Conservation (phyloP, 2,888 invertebrate species). For the Drosophila koepferae region DNA sequence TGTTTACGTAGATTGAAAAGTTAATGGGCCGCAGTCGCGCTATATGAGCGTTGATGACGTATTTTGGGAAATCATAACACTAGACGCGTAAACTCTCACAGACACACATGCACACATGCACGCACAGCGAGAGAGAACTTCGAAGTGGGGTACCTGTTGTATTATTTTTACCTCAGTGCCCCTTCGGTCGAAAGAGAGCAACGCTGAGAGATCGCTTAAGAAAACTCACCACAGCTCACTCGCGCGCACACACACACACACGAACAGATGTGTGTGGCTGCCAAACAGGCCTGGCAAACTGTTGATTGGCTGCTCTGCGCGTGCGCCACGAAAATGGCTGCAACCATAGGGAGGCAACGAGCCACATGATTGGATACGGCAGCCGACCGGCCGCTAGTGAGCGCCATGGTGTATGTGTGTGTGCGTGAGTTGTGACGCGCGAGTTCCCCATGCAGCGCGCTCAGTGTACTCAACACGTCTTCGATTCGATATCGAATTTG, state of each 20-base stretch:
- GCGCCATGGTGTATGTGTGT: conserved; percentile 5
- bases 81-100: conserved; percentile 29
- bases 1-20: conserved; percentile 71
- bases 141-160: conserved; percentile 75
- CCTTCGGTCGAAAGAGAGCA: conserved; percentile 19
- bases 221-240: conserved; percentile 52
- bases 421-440: conserved; percentile 54
- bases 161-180: conserved; percentile 69
- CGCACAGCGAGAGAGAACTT: background rate
- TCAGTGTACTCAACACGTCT: conserved; percentile 36
- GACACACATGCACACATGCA: conserved; percentile 3
- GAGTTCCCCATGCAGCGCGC: conserved; percentile 54
- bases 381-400: conserved; percentile 45
- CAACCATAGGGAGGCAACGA: conserved; percentile 83
- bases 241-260: conserved; percentile 9
- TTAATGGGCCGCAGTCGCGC: conserved; percentile 67
- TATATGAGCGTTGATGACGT: conserved; percentile 65
- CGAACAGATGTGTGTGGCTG: conserved; percentile 6
- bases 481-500: conserved; percentile 67
- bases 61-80: conserved; percentile 80
- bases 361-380: conserved; percentile 74
- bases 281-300: conserved; percentile 81
- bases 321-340: conserved; percentile 85
- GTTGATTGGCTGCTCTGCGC: conserved; percentile 85
- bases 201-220: conserved; percentile 30